Evolutionary conservation across 2,888 invertebrate species (phyloP), one percentile per base, ranked within the genome.

Genomic region (Parascotia fuliginaria): DNA sequence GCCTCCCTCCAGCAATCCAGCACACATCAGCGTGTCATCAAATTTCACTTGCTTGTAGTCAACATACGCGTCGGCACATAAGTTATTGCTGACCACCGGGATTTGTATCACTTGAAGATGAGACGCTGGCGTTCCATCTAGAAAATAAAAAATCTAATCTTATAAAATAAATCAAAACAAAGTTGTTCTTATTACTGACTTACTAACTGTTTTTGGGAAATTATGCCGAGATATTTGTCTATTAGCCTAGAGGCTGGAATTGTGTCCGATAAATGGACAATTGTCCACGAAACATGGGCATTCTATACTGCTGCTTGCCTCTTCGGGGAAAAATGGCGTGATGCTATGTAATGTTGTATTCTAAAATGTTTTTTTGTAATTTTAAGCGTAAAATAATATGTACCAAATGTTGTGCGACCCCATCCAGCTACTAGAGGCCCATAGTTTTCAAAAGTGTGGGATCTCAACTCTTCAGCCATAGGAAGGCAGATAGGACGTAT

Each of bases 401-500:
- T 89, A 96, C 96, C 93, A 79, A 94, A 95, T 42, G 91, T 81
- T 0, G 94, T 84, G 6, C 96, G 93, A 9, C 98, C 98, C 97
- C 97, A 98, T 14, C 98, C 98, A 14, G 96, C 96, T 2, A 97
- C 93, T 70, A 95, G 94, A 0, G 96, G 96, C 56, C 86, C 92
- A 48, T 92, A 92, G 64, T 90, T 90, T 13, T 90, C 94, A 69
- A 93, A 95, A 9, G 86, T 88, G 36, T 87, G 92, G 0, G 89
- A 77, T 33, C 93, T 87, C 29, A 95, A 72, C 3, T 93, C 88
- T 0, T 87, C 80, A 6, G 88, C 81, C 9, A 88, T 77, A 0
- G 97, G 97, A 38, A 97, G 86, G 77, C 97, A 97, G 57, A 97
- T 95, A 0, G 96, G 96, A 55, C 87, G 92, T 42, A 97, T 94